Conservation (phyloP, 2,888 invertebrate species). For the Augochlorella aurata region DNA sequence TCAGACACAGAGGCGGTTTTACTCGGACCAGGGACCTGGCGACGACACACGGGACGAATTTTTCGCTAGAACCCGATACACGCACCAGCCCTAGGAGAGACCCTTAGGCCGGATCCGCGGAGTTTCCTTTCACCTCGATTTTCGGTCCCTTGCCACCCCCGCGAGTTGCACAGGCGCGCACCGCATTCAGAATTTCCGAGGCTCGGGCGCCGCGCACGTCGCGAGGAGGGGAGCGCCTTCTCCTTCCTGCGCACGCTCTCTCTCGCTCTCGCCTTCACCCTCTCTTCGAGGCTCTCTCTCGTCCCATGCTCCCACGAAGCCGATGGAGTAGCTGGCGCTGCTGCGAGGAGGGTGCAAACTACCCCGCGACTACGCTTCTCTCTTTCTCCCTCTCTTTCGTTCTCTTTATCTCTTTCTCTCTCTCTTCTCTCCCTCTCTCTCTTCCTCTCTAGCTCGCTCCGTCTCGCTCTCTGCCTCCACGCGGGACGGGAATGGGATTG, state of each 20-base stretch:
- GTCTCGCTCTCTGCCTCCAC: background rate
- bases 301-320: background rate
- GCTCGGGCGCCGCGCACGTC: slow-evolving; percentile 68
- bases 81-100: slow-evolving; percentile 74
- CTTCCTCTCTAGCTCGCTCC: background rate
- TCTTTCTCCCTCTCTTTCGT: background rate
- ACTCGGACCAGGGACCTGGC: background rate
- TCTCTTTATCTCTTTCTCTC: background rate
- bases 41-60: slow-evolving; percentile 26
- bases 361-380: background rate
- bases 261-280: too few relatives aligned
- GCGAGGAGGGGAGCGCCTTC: slow-evolving; percentile 47
- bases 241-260: background rate
- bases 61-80: slow-evolving; percentile 60
- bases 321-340: slow-evolving; percentile 8
- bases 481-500: background rate
- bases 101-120: slow-evolving; percentile 72
- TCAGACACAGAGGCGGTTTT: too few relatives aligned
- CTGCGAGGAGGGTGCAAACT: background rate
- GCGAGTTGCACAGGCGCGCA: slow-evolving; percentile 77
- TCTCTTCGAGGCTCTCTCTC: background rate
- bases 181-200: slow-evolving; percentile 72
- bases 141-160: slow-evolving; percentile 72
- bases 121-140: slow-evolving; percentile 75
- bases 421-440: background rate